Base-by-base conservation (phyloP, 2,113 vertebrate species). In the Platichthys stellatus region DNA sequence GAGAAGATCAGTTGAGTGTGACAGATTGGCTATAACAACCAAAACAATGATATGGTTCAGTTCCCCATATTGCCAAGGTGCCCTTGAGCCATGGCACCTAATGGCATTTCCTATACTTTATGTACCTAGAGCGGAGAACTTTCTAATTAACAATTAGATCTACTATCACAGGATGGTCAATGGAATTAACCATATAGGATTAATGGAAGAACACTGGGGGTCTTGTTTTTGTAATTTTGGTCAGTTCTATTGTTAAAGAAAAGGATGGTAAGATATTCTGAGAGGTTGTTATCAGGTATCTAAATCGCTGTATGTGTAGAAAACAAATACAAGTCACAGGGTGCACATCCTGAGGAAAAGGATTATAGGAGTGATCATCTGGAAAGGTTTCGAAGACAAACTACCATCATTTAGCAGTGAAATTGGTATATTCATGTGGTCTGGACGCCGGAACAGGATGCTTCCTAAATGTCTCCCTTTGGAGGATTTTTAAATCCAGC, bases 21-120 rank as follows among this genome's bases (percentile, higher is more conserved):
- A 66, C 54, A 74, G 65, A 77, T 83, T 65, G 61, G 53, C 63
- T 70, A 62, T 62, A 80, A 80, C 45, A 80, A 51, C 43, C n/a
- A 69, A 72, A 69, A 61, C 81, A 74, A 88, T 72, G 64, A 75
- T 78, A 80, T 80, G 49, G 76, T 81, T 77, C 53, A 80, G 35
- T 63, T 72, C 38, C 40, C 38, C 66, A 63, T 64, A 57, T 51
- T 74, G n/a, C 43, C 14, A 57, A 63, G 78, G 76, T 75, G 57
- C 58, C 72, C 66, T 53, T 4, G 21, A 65, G 40, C 66, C 18
- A 51, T 15, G 4, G 47, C 17, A 4, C 47, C 47, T 17, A 6
- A 51, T 5, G 43, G 28, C n/a, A 56, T 43, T 69, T 63, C 40
- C n/a, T 10, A 9, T n/a, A 59, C 14, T 23, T 8, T 31, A 60